phyloP scores from a whole-genome alignment of 2,113 vertebrate species.

The Eudorcas thomsonii region DNA sequence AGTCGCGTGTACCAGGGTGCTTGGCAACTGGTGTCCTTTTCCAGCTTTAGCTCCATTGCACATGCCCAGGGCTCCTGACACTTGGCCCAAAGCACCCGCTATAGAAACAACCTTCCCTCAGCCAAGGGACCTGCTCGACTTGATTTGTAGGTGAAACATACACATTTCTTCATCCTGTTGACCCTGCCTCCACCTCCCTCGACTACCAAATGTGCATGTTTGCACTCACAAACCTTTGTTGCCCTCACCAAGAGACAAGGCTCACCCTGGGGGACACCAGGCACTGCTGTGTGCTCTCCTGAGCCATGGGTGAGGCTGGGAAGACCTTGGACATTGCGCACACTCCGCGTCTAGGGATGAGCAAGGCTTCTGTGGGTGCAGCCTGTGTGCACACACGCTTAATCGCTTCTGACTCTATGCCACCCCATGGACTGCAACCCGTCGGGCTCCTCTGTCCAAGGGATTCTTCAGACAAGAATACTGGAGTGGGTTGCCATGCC shows the following conservation, averaged over 20 bases:
- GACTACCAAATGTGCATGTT: not conserved
- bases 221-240: not conserved
- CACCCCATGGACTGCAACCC: not conserved
- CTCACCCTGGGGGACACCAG: not conserved
- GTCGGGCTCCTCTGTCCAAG: not conserved
- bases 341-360: not conserved
- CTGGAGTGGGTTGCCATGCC: not conserved
- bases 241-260: not conserved
- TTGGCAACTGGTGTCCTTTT: not conserved
- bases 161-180: not conserved
- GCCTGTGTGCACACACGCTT: not conserved
- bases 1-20: rapidly evolving
- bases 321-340: not conserved
- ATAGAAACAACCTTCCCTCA: not conserved
- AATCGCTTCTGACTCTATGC: not conserved
- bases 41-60: not conserved
- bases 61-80: not conserved
- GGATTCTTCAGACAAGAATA: not conserved
- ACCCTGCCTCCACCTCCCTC: not conserved
- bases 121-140: not conserved
- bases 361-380: not conserved
- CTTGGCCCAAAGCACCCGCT: not conserved
- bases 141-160: not conserved
- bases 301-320: not conserved
- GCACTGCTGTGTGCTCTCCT: not conserved